Conservation (phyloP, 2,113 vertebrate species). For the Onychostruthus taczanowskii region DNA sequence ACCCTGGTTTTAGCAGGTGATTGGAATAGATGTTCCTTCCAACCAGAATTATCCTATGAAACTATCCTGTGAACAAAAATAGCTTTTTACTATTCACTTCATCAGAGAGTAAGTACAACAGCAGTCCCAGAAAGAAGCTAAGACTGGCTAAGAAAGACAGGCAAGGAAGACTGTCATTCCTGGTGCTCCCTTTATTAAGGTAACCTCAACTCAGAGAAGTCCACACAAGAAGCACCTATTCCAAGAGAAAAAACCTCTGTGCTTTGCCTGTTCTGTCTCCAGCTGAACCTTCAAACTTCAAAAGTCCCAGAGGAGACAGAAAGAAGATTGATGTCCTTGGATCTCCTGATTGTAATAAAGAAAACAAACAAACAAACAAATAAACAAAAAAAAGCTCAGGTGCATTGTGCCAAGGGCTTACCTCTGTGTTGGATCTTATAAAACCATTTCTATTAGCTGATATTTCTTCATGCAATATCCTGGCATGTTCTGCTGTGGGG, state of each 20-base stretch:
- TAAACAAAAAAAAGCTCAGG: not conserved
- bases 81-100: not conserved
- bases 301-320: not conserved
- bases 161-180: not conserved
- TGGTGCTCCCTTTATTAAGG: not conserved
- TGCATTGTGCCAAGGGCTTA: not conserved
- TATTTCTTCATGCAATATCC: not conserved
- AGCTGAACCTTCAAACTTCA: not conserved
- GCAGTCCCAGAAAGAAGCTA: not conserved
- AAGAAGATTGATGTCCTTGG: not conserved
- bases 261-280: not conserved
- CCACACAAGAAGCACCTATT: not conserved
- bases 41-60: not conserved
- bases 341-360: not conserved
- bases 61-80: not conserved
- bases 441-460: not conserved
- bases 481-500: not conserved
- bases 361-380: not conserved
- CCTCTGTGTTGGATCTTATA: not conserved
- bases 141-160: not conserved
- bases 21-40: not conserved
- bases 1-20: not conserved
- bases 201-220: not conserved
- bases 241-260: not conserved
- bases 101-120: not conserved